phyloP scores from a whole-genome alignment of 1,140 invertebrate species.

The Palaemon carinicauda region DNA sequence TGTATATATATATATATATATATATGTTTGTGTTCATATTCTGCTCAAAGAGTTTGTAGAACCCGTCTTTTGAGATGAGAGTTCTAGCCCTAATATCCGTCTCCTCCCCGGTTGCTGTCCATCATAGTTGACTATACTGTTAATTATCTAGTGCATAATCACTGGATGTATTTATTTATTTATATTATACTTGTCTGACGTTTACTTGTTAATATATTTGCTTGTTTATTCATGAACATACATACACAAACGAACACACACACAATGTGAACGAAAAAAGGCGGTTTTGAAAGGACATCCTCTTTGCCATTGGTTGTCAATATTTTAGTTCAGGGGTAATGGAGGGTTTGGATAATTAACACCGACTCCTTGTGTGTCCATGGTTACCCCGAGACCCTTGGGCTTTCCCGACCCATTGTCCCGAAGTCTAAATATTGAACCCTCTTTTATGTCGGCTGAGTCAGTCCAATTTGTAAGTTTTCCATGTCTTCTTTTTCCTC shows the following conservation, averaged over 20 bases:
- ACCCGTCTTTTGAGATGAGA: no score
- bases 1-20: constrained; percentile 9
- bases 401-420: constrained; percentile 26
- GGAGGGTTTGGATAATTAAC: constrained; percentile 47
- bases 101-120: no score
- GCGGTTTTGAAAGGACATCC: not conserved
- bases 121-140: no score
- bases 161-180: no score
- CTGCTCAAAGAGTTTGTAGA: no score
- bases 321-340: constrained; percentile 38
- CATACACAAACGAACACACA: not conserved
- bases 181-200: no score
- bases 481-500: not conserved
- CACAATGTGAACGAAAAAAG: not conserved
- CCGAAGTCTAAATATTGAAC: constrained; percentile 46
- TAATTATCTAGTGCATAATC: no score
- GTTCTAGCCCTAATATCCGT: no score
- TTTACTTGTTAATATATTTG: not conserved
- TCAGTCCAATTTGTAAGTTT: not conserved
- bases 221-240: not conserved
- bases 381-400: constrained; percentile 32
- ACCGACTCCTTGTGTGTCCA: constrained; percentile 31
- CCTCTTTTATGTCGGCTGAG: constrained; percentile 9
- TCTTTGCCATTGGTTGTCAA: constrained; percentile 47
- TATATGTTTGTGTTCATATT: not conserved